These are phyloP conservation scores for Passerina amoena DNA, from an alignment of 2,113 vertebrate genomes.

Conservation along the genomic window DNA sequence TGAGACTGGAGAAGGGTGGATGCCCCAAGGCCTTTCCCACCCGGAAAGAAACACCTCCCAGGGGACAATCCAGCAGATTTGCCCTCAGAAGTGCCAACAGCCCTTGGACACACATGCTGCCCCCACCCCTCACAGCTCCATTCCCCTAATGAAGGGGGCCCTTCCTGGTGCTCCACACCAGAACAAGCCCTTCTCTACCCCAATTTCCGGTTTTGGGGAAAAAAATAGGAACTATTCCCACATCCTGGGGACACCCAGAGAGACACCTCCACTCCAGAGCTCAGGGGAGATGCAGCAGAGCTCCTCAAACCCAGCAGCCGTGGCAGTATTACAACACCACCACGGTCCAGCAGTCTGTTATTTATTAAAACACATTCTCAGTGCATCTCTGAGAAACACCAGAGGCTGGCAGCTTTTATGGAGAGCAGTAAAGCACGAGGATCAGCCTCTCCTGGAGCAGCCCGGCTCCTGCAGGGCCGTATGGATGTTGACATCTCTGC, in stretches of 20 bases:
- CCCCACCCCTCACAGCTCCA: neutral
- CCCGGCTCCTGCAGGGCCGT: accelerated
- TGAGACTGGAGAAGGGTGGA: neutral
- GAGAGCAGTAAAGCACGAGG: neutral
- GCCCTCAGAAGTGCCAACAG: neutral
- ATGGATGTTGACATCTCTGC: neutral
- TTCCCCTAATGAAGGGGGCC: neutral
- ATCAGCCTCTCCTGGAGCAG: neutral
- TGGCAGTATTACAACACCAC: neutral
- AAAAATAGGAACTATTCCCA: neutral
- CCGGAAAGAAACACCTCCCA: neutral
- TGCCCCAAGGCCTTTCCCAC: neutral
- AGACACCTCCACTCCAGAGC: neutral
- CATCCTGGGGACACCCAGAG: neutral
- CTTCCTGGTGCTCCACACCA: neutral
- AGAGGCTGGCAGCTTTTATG: neutral
- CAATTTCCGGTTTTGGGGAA: accelerated
- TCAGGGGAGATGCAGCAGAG: neutral
- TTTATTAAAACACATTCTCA: neutral
- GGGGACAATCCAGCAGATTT: neutral
- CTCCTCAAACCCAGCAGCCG: accelerated
- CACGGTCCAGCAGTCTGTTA: neutral
- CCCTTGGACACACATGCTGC: neutral
- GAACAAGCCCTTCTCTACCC: neutral
- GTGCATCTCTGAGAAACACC: neutral